Conservation (phyloP, 1,140 invertebrate genomes). For the Lanistes nyassanus region DNA sequence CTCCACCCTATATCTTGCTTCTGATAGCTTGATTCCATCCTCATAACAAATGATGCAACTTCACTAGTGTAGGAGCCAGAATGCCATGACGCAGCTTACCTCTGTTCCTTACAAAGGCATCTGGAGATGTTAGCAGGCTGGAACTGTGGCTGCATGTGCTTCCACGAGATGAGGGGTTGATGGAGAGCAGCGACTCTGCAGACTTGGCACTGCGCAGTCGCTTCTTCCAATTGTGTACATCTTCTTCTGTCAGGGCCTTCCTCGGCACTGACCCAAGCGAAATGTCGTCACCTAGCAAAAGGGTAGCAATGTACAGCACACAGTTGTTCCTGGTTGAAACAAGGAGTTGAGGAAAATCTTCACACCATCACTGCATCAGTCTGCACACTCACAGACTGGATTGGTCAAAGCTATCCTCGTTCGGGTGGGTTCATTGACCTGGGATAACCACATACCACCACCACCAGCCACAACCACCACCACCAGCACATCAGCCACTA, state of each 20-base stretch:
- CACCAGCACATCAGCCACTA: too few species aligned
- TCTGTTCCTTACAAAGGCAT: neutral
- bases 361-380: neutral
- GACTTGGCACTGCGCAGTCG: slow-evolving; percentile 60
- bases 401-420: too few species aligned
- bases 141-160: slow-evolving; percentile 17
- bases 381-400: neutral
- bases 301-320: neutral
- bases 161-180: slow-evolving; percentile 40
- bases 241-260: slow-evolving; percentile 61
- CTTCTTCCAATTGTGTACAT: slow-evolving; percentile 57
- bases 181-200: slow-evolving; percentile 57
- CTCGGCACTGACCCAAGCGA: slow-evolving; percentile 19
- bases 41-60: too few species aligned
- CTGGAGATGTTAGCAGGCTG: neutral
- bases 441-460: too few species aligned
- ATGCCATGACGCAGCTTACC: too few species aligned
- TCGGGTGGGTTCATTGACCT: too few species aligned
- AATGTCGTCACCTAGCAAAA: slow-evolving; percentile 10
- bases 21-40: too few species aligned
- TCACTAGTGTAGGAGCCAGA: too few species aligned
- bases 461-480: too few species aligned
- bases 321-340: neutral
- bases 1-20: too few species aligned
- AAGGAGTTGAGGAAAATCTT: neutral